Evolutionary conservation across 1,140 invertebrate genomes (phyloP), one percentile per base, ranked within the genome.

Genomic region (Drosophila kohkoa): DNA sequence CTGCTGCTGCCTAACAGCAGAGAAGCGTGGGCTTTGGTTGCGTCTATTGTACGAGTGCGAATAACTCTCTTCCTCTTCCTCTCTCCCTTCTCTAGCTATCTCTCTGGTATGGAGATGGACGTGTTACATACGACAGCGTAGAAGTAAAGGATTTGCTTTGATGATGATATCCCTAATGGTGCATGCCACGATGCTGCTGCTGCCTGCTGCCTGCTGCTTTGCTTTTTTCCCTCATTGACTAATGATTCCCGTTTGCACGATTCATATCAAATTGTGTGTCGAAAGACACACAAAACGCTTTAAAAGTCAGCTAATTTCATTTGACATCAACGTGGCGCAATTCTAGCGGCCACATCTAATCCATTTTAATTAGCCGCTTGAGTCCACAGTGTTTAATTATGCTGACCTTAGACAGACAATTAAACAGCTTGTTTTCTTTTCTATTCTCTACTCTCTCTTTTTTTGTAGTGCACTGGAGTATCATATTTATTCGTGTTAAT

Each of bases 91-190:
- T 38, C 35, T 0, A 10, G 7, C 6, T 38, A 3, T 38, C 2
- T 38, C 35, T 52, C 30, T 74, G 48, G 16, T 43, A 25, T 57
- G 55, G 68, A 60, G 52, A 62, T 57, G 74, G 76, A 77, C 75
- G 70, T 83, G 77, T 82, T 75, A 87, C 62, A 58, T 59, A 25
- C 54, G 65, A 82, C 35, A 38, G 60, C 77, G 78, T 70, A 88
- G 35, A 38, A 77, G 80, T 88, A 88, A 88, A 88, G 85, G 83
- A 88, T 88, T 88, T 88, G 87, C 83, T 83, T 89, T 89, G 83
- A 88, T 83, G 85, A 70, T 88, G 83, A 78, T 81, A 83, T 88
- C 81, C 85, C 81, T 88, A 88, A 88, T 88, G 77, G 77, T 75
- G 74, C 71, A 81, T 83, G 85, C 46, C 62, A 58, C 75, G 20